Evolutionary conservation across 2,797 vertebrate genomes (phyloP).

Genomic region (Argyrosomus regius): DNA sequence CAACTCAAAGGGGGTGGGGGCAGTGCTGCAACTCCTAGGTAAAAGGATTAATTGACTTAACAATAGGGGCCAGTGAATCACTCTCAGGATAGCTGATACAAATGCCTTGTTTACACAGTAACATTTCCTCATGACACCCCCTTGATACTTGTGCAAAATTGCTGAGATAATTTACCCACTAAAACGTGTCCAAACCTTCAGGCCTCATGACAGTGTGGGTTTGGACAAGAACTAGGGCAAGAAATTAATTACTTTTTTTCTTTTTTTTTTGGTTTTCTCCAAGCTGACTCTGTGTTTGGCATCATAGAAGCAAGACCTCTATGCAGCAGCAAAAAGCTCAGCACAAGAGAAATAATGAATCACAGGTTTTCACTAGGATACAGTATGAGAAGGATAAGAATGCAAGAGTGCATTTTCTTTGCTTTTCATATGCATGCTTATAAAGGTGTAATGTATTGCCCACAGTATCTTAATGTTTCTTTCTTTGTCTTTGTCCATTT

Average conservation of each 20-base stretch:
- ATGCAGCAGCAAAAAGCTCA: neutral
- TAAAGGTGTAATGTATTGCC: neutral
- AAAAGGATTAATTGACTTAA: constrained; percentile 80
- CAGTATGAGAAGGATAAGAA: neutral
- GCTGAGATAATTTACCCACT: constrained; percentile 60
- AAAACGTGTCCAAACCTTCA: constrained; percentile 51
- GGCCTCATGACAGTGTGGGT: constrained; percentile 21
- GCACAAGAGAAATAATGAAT: constrained; percentile 24
- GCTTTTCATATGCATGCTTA: neutral
- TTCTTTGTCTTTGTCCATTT: neutral
- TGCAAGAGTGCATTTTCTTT: neutral
- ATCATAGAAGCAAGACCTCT: constrained; percentile 5
- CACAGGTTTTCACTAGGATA: neutral
- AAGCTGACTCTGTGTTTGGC: constrained; percentile 11
- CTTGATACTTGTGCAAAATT: constrained; percentile 64
- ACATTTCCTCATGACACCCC: constrained; percentile 62
- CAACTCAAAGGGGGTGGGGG: constrained; percentile 14
- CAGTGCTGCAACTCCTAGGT: constrained; percentile 55
- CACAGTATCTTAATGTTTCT: neutral
- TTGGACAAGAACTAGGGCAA: constrained; percentile 50
- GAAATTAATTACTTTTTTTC: constrained; percentile 58
- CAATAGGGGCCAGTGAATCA: constrained; percentile 64
- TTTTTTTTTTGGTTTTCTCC: constrained; percentile 16
- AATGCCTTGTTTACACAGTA: constrained; percentile 74
- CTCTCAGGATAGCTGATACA: constrained; percentile 59